phyloP scores from a whole-genome alignment of 2,113 vertebrate species.

The Polypterus bichir region DNA sequence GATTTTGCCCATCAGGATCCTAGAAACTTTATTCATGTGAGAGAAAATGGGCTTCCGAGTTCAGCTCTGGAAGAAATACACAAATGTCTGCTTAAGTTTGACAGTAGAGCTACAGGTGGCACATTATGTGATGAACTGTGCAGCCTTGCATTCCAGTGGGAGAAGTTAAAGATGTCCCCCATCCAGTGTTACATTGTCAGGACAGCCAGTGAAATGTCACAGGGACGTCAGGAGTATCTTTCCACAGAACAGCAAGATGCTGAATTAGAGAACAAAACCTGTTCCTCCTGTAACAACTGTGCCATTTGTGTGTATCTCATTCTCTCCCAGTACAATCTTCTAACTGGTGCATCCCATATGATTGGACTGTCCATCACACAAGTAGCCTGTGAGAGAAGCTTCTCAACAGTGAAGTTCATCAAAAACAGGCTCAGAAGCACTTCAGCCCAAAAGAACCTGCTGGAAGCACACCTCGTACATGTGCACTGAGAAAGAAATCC shows the following conservation, averaged over 20 bases:
- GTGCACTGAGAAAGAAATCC: no score
- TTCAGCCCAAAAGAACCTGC: constrained; percentile 4
- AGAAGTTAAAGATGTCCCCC: constrained; percentile 13
- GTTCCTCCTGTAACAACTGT: constrained; percentile 3
- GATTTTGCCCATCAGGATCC: no score
- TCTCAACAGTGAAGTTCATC: constrained; percentile 15
- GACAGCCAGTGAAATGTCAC: not conserved
- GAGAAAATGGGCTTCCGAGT: no score
- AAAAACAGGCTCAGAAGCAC: constrained; percentile 15
- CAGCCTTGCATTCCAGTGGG: constrained; percentile 15
- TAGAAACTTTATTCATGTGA: no score
- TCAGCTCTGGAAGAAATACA: no score
- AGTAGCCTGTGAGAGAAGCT: constrained; percentile 16
- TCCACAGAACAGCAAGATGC: constrained; percentile 4
- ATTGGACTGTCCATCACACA: constrained; percentile 9
- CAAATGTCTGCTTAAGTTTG: no score
- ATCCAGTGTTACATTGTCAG: constrained; percentile 8
- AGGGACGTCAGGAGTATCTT: not conserved
- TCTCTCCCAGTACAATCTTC: constrained; percentile 6
- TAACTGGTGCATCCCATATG: constrained; percentile 10
- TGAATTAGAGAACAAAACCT: constrained; percentile 2
- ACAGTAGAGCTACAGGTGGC: no score
- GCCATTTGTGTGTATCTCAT: not conserved
- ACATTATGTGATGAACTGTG: no score
- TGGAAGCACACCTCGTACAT: no score